phyloP scores from a whole-genome alignment of 2,797 vertebrate species.

The Apogon hyalosoma region DNA sequence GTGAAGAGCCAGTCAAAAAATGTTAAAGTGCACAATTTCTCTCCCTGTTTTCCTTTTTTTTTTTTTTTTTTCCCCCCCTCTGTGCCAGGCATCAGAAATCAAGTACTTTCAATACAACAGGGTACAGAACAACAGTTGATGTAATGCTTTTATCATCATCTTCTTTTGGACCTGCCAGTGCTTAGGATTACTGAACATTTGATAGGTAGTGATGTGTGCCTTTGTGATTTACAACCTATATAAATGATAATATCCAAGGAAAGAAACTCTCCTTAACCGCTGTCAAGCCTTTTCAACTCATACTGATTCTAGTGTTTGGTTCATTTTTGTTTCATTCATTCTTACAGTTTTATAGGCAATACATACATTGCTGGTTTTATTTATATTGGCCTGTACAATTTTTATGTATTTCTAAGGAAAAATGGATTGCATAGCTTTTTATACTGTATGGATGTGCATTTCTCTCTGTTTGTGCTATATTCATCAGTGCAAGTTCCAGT shows the following conservation, averaged over 20 bases:
- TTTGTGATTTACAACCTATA: slow-evolving; percentile 44
- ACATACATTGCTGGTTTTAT: slow-evolving; percentile 49
- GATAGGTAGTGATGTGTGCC: slow-evolving; percentile 25
- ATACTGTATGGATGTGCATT: slow-evolving; percentile 60
- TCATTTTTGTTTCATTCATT: slow-evolving; percentile 33
- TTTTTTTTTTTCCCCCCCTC: slow-evolving; percentile 18
- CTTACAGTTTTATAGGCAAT: slow-evolving; percentile 60
- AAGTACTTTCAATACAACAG: slow-evolving; percentile 51
- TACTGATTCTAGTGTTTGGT: slow-evolving; percentile 23
- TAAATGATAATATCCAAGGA: slow-evolving; percentile 27
- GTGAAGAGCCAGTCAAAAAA: slow-evolving; percentile 53
- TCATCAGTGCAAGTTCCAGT: slow-evolving; percentile 1
- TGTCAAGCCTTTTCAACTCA: slow-evolving; percentile 27
- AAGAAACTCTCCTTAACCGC: slow-evolving; percentile 21
- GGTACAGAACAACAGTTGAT: slow-evolving; percentile 26
- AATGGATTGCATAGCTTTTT: slow-evolving; percentile 61
- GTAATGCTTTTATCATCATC: slow-evolving; percentile 37
- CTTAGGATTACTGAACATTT: slow-evolving; percentile 16
- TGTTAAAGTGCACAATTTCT: slow-evolving; percentile 51
- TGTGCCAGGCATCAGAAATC: slow-evolving; percentile 37
- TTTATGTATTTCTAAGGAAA: slow-evolving; percentile 56
- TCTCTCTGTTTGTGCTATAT: slow-evolving; percentile 17
- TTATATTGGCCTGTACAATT: slow-evolving; percentile 49
- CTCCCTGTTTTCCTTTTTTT: slow-evolving; percentile 1
- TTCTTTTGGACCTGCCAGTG: slow-evolving; percentile 38